Percentiles rank a stretch among this genome's conserved stretches.
phyloP scores from a whole-genome alignment of 2,113 vertebrate species.

The Sarotherodon lohbergeri region DNA sequence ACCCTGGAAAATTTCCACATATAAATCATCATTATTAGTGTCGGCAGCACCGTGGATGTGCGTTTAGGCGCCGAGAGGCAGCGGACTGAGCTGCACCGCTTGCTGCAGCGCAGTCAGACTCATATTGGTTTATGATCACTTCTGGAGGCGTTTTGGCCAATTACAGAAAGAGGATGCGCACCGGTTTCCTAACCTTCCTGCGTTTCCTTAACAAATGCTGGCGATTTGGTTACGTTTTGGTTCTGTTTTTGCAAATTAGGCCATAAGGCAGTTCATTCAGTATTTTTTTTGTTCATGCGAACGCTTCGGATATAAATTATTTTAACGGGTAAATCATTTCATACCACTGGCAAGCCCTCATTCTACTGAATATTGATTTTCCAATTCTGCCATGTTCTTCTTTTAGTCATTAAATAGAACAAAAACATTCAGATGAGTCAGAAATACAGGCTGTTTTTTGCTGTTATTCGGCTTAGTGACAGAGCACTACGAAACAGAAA shows the following conservation, averaged over 20 bases:
- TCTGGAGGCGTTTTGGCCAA: conserved; percentile 5
- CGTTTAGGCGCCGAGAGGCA: not conserved
- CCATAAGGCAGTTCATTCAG: not conserved
- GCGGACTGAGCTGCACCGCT: conserved; percentile 7
- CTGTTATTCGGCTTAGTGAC: not conserved
- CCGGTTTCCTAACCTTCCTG: not conserved
- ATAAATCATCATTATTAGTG: not conserved
- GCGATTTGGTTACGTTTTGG: not conserved
- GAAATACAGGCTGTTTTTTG: not conserved
- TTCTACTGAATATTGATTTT: not conserved
- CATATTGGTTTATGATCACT: not conserved
- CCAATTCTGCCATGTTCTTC: not conserved
- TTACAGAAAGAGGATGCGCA: conserved; percentile 3
- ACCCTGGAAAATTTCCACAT: not conserved
- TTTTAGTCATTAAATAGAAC: not conserved
- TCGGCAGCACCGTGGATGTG: not conserved
- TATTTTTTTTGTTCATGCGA: not conserved
- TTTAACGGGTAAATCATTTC: not conserved
- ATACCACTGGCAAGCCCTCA: not conserved
- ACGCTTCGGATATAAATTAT: not conserved
- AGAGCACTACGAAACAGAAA: not conserved
- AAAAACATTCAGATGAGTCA: not conserved
- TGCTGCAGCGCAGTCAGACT: conserved; percentile 25
- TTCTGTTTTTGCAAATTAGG: not conserved
- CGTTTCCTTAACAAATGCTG: not conserved